Evolutionary conservation across 2,797 vertebrate genomes (phyloP).

Genomic region (Arnoldichthys spilopterus): DNA sequence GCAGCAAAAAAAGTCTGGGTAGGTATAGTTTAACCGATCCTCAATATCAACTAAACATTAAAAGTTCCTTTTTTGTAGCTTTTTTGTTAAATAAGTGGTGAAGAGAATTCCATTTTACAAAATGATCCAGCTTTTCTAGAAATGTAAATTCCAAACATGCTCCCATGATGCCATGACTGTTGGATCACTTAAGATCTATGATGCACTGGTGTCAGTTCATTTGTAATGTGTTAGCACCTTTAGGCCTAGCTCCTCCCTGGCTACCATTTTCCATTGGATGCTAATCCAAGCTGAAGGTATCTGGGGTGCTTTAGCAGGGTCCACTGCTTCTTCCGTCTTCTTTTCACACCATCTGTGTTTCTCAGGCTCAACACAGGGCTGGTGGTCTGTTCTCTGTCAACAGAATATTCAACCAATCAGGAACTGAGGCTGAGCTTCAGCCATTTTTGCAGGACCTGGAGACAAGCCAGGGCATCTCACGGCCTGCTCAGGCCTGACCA

Average conservation of each 20-base stretch:
- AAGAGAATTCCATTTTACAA: too few relatives aligned
- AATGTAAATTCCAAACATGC: not conserved
- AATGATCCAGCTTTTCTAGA: too few relatives aligned
- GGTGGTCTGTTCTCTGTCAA: slow-evolving; percentile 15
- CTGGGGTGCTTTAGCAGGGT: slow-evolving; percentile 62
- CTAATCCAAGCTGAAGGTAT: slow-evolving; percentile 59
- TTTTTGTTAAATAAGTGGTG: too few relatives aligned
- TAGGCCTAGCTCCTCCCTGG: not conserved
- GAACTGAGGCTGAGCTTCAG: slow-evolving; percentile 19
- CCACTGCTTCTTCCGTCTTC: slow-evolving; percentile 47
- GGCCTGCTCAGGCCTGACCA: slow-evolving; percentile 49
- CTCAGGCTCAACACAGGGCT: not conserved
- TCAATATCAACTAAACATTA: too few relatives aligned
- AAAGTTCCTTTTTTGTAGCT: too few relatives aligned
- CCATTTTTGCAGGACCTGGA: slow-evolving; percentile 30
- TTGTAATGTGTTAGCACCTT: not conserved
- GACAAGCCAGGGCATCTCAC: slow-evolving; percentile 34
- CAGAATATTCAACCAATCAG: slow-evolving; percentile 23
- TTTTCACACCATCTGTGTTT: slow-evolving; percentile 52
- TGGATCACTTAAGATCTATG: not conserved
- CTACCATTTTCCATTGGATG: not conserved
- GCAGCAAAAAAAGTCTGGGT: too few relatives aligned
- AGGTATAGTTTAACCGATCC: too few relatives aligned
- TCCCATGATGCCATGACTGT: not conserved
- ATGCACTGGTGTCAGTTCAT: not conserved